Base-by-base conservation (phyloP, 1,140 invertebrate genomes). In the Monochamus saltuarius region DNA sequence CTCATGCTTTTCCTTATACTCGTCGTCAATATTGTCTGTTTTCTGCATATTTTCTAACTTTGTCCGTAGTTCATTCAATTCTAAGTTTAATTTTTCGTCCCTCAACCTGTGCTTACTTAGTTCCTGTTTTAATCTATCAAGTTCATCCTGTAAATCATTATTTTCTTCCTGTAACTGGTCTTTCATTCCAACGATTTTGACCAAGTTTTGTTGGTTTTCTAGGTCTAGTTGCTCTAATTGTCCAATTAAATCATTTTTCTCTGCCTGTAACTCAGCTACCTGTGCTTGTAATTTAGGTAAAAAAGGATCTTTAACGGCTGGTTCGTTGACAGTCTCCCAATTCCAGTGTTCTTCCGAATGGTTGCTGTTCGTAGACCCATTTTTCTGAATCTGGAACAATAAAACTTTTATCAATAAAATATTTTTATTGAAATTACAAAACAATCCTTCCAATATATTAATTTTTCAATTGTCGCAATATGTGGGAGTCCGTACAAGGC, bases 91-190 rank as follows among this genome's bases (percentile, higher is more conserved):
- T 22, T 76, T 46, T 47, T 65, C 58, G 35, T 67, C 43, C 29
- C n/a, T 65, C 9, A n/a, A 29, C 11, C 34, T 10, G 11, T 68
- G 37, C 3, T 34, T 37, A 40, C 62, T 57, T 35, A 66, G 59
- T 69, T 79, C 73, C 22, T 68, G 63, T 7, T 74, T 70, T 22
- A 82, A 73, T 49, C 81, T 75, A 7, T 78, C 73, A 61, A 84
- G 82, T 13, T 81, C 70, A 16, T 73, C 74, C 65, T 80, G 80
- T 13, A 86, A 66, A 29, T 77, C 75, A 52, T 82, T 76, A 40
- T 84, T 80, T 65, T 86, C 83, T 14, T 76, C 67, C 68, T 80
- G 80, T 1, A 87, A 69, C 10, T 78, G 69, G 65, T 83, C 82
- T 51, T 68, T 71, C 49, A 75, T 68, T 14, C 42, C 59, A 8